Conservation (phyloP, 2,113 vertebrate genomes). For the Conger conger region DNA sequence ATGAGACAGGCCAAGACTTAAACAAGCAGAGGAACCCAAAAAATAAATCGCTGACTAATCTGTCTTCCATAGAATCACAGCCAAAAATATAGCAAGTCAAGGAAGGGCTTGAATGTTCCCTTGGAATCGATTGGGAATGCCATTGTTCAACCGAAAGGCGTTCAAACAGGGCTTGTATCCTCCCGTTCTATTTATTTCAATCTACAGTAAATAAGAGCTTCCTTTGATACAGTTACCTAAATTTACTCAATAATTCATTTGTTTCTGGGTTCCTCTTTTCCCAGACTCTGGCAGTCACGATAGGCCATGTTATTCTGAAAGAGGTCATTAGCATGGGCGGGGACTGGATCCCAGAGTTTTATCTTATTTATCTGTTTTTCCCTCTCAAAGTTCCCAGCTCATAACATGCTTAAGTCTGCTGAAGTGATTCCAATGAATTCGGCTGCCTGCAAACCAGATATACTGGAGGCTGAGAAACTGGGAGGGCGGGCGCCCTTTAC, state of each 20-base stretch:
- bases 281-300: background rate
- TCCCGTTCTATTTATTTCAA: background rate
- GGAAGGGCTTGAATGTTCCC: conserved; percentile 2
- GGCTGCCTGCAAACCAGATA: background rate
- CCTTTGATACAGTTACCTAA: conserved; percentile 15
- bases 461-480: background rate
- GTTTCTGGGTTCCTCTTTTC: conserved; percentile 11
- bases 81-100: background rate
- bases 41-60: background rate
- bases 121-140: background rate
- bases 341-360: background rate
- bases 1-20: conserved; percentile 27
- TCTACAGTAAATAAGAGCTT: conserved; percentile 17
- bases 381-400: conserved; percentile 1
- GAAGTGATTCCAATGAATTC: background rate
- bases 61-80: background rate
- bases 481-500: background rate
- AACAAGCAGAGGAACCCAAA: conserved; percentile 30
- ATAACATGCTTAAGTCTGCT: background rate
- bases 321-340: background rate
- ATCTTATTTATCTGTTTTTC: conserved; percentile 3
- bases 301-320: background rate
- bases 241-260: conserved; percentile 14
- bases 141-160: background rate
- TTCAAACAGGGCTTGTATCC: background rate